Evolutionary conservation across 1,140 invertebrate genomes (phyloP).

Genomic region (Diachasmimorpha longicaudata): DNA sequence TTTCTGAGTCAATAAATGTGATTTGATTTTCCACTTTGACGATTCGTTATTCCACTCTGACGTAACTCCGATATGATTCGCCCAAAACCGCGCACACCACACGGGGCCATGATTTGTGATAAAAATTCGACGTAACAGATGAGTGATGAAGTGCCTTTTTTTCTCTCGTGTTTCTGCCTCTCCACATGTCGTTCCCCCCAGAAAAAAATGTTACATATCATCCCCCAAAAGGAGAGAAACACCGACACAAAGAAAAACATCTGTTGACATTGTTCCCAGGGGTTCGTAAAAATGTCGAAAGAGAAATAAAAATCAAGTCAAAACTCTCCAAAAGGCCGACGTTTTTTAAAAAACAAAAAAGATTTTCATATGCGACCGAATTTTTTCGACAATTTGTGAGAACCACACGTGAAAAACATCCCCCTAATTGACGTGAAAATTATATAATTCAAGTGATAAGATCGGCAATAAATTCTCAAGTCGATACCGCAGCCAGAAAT

Average conservation of each 20-base stretch:
- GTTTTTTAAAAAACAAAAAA: no score
- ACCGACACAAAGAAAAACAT: neutral
- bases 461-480: no score
- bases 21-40: neutral
- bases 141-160: neutral
- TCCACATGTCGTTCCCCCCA: neutral
- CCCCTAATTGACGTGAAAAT: no score
- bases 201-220: constrained; percentile 1
- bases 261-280: neutral
- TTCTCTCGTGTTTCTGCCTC: neutral
- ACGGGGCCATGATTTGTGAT: neutral
- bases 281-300: neutral
- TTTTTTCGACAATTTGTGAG: no score
- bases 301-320: no score
- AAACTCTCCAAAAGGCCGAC: no score
- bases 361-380: no score
- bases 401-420: no score
- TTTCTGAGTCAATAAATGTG: neutral
- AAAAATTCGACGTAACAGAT: constrained; percentile 1
- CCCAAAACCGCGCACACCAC: constrained; percentile 2
- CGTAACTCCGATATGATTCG: constrained; percentile 1
- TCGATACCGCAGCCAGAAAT: no score
- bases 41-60: neutral
- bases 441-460: no score
- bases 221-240: neutral